phyloP scores from a whole-genome alignment of 2,113 vertebrate species.

The Monopterus albus region DNA sequence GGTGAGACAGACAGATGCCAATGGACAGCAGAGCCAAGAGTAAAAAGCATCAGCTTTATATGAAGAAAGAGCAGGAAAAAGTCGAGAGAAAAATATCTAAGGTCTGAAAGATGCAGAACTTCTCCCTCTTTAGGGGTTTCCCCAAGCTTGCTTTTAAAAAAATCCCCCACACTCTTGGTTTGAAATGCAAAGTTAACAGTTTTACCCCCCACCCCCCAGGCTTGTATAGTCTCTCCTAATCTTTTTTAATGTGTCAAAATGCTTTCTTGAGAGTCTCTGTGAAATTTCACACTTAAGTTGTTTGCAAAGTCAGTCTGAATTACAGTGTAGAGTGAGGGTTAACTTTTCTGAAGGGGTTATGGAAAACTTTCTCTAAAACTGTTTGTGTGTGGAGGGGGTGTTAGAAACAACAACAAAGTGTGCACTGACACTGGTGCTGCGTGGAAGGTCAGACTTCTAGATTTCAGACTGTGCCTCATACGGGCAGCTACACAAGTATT shows the following conservation, averaged over 20 bases:
- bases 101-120: slow-evolving; percentile 71
- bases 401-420: slow-evolving; percentile 12
- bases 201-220: slow-evolving; percentile 74
- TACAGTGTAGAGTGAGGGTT: slow-evolving; percentile 67
- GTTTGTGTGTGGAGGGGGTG: slow-evolving; percentile 18
- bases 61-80: slow-evolving; percentile 51
- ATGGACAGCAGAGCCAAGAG: slow-evolving; percentile 13
- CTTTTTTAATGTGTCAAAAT: slow-evolving; percentile 84
- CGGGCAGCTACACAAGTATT: too few species aligned
- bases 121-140: slow-evolving; percentile 72
- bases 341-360: slow-evolving; percentile 61
- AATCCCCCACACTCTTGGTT: slow-evolving; percentile 66
- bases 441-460: neutral
- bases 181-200: slow-evolving; percentile 84
- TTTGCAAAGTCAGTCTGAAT: slow-evolving; percentile 81
- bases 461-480: neutral
- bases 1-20: slow-evolving; percentile 62
- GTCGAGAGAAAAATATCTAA: slow-evolving; percentile 66
- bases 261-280: slow-evolving; percentile 79
- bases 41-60: slow-evolving; percentile 11
- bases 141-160: slow-evolving; percentile 59
- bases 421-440: slow-evolving; percentile 13
- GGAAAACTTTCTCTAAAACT: slow-evolving; percentile 62
- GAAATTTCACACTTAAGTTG: slow-evolving; percentile 82
- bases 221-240: slow-evolving; percentile 80